Evolutionary conservation across 2,113 vertebrate genomes (phyloP).

Genomic region (Sinosuthora webbiana): DNA sequence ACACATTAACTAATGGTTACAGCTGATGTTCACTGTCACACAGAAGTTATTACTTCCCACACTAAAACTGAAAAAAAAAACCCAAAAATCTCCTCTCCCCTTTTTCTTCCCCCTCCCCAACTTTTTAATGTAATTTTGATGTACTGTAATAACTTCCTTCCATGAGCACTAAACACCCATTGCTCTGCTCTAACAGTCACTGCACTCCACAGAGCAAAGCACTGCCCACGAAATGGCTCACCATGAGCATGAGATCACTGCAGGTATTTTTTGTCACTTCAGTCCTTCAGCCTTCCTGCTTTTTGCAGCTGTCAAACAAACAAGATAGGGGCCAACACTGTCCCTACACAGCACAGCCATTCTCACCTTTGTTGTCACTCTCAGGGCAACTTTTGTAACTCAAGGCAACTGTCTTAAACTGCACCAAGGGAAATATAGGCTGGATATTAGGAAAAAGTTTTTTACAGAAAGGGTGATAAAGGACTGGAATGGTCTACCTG

Average conservation of each 20-base stretch:
- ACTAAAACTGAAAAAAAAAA: neutral
- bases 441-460: too few relatives aligned
- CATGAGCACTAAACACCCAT: neutral
- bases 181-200: neutral
- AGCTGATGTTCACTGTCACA: neutral
- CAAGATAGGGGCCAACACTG: neutral
- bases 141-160: neutral
- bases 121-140: neutral
- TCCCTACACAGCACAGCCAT: neutral
- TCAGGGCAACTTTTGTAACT: neutral
- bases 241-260: fast-evolving
- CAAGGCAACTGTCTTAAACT: neutral
- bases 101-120: fast-evolving
- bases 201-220: neutral
- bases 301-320: neutral
- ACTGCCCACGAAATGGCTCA: neutral
- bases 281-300: neutral
- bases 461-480: too few relatives aligned
- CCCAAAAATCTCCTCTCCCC: neutral
- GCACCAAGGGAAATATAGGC: too few relatives aligned
- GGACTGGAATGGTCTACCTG: too few relatives aligned
- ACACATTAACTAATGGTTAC: neutral
- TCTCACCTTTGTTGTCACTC: neutral
- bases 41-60: neutral
- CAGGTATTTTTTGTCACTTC: neutral